Evolutionary conservation across 2,797 vertebrate species (phyloP).

Genomic region (Premnoplex brunnescens): DNA sequence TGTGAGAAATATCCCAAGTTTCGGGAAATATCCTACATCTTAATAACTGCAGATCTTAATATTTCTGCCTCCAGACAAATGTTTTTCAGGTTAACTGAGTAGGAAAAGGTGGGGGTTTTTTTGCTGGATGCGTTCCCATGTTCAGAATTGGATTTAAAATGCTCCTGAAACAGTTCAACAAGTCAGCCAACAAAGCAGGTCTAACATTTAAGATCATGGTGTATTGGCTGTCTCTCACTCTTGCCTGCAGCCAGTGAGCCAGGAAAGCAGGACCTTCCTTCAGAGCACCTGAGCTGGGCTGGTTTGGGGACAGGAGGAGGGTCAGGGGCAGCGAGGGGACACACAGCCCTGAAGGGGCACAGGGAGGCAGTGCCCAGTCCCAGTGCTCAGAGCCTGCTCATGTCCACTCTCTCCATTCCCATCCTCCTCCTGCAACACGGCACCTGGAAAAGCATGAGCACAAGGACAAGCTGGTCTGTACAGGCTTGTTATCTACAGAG

Average conservation of each 20-base stretch:
- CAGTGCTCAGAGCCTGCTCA: not conserved
- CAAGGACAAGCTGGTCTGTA: accelerated
- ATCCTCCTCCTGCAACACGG: not conserved
- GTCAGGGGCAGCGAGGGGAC: not conserved
- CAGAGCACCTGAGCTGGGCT: not conserved
- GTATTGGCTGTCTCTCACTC: not conserved
- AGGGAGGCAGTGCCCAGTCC: not conserved
- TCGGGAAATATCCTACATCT: conserved; percentile 3
- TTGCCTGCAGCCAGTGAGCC: not conserved
- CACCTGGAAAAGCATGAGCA: not conserved
- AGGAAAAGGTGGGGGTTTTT: not conserved
- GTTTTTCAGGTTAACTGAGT: not conserved
- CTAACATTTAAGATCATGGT: not conserved
- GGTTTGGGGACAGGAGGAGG: not conserved
- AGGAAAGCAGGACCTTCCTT: not conserved
- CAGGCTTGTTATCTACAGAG: not conserved
- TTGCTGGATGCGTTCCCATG: not conserved
- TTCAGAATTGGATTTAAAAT: not conserved
- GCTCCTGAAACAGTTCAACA: not conserved
- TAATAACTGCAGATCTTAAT: conserved; percentile 1
- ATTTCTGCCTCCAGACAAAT: conserved; percentile 4
- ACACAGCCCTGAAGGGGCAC: not conserved
- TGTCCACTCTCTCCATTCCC: not conserved
- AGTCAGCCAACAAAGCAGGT: not conserved
- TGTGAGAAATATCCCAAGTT: not conserved